Percentiles rank a stretch among this genome's conserved stretches.
phyloP scores from a whole-genome alignment of 1,140 invertebrate genomes.

The Armadillidium nasatum region DNA sequence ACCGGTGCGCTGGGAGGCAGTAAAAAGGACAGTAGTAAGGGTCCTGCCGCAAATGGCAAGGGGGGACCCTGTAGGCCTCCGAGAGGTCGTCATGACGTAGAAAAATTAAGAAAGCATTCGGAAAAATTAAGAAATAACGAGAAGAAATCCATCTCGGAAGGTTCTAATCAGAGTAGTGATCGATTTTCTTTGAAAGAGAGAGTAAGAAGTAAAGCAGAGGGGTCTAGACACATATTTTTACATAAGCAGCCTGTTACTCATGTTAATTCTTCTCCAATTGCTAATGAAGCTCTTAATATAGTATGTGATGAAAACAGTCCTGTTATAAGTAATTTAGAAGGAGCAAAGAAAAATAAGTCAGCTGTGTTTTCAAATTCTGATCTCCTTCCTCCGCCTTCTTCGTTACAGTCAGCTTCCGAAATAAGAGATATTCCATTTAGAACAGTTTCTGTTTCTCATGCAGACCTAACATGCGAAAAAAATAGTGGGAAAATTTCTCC shows the following conservation, averaged over 20 bases:
- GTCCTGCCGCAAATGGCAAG: conserved; percentile 14
- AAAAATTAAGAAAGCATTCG: conserved; percentile 34
- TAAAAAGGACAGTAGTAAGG: conserved; percentile 37
- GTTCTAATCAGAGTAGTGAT: conserved; percentile 25
- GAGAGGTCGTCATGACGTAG: conserved; percentile 38
- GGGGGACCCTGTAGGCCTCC: conserved; percentile 34
- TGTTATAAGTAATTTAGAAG: background rate
- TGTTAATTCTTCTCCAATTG: conserved; percentile 13
- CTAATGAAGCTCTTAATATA: conserved; percentile 1
- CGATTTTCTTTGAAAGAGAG: conserved; percentile 21
- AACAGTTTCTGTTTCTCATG: conserved; percentile 38
- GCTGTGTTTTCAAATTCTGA: conserved; percentile 19
- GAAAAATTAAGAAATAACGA: conserved; percentile 32
- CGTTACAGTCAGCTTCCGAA: conserved; percentile 28
- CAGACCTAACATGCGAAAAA: conserved; percentile 30
- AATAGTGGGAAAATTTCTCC: conserved; percentile 32
- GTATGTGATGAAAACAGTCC: background rate
- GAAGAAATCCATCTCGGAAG: conserved; percentile 25
- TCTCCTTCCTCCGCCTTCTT: conserved; percentile 28
- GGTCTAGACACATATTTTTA: conserved; percentile 12
- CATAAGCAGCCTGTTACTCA: conserved; percentile 19
- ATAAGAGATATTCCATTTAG: conserved; percentile 36
- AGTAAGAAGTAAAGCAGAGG: background rate
- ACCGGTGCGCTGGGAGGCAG: conserved; percentile 40
- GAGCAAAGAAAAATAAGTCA: background rate